These are phyloP conservation scores for Cataglyphis livida DNA, from an alignment of 2,888 invertebrate genomes.

Conservation along the genomic window DNA sequence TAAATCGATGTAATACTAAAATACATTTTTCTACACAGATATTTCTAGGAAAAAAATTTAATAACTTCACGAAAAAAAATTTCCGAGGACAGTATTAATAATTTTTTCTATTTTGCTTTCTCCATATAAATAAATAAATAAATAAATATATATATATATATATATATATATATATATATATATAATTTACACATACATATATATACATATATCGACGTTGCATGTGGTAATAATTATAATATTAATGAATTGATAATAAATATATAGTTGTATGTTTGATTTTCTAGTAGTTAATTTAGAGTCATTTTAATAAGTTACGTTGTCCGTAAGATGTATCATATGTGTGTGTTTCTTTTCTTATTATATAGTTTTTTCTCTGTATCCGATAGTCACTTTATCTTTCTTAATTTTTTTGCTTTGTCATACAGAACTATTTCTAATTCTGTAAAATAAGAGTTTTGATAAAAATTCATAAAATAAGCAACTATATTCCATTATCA, in stretches of 20 bases:
- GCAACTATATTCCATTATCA: constrained; percentile 48
- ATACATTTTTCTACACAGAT: constrained; percentile 32
- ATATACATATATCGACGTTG: constrained; percentile 48
- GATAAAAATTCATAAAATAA: constrained; percentile 61
- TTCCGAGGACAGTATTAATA: constrained; percentile 17
- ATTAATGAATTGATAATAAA: constrained; percentile 71
- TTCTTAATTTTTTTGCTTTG: constrained; percentile 24
- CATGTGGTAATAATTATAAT: constrained; percentile 58
- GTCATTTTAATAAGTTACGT: constrained; percentile 24
- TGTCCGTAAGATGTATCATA: constrained; percentile 66
- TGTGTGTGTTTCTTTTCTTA: constrained; percentile 10
- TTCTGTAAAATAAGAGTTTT: constrained; percentile 51
- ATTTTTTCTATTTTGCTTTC: constrained; percentile 44
- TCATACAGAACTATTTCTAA: constrained; percentile 24
- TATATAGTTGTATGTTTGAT: constrained; percentile 58
- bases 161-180: not conserved
- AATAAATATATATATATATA: not conserved
- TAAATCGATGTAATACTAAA: not conserved
- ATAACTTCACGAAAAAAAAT: not conserved
- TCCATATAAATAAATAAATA: not conserved
- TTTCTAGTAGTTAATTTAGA: constrained; percentile 33
- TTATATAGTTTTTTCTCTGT: not conserved
- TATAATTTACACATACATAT: too few species aligned
- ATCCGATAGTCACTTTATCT: constrained; percentile 38
- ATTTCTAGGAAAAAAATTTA: constrained; percentile 41